Base-by-base conservation (phyloP, 2,888 invertebrate genomes). In the Portevinia maculata region DNA sequence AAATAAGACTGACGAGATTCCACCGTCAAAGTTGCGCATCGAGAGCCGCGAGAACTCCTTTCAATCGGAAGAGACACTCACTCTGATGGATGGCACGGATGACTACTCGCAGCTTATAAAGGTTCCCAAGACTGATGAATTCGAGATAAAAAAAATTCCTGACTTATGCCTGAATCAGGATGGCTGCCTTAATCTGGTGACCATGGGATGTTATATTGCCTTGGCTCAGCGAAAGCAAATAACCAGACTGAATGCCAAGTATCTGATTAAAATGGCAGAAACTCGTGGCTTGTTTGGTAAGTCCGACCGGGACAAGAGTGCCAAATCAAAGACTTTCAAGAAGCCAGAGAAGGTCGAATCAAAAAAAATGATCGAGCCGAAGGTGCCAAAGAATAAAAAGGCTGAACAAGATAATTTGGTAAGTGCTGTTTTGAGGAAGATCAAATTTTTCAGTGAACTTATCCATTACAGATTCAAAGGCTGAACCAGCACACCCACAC, bases 231-330 rank as follows among this genome's bases (percentile, higher is more conserved):
- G 94, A 55, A 94, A 93, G 86, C 90, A 91, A 74, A 92, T 96
- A 86, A 95, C 94, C 64, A 93, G 94, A 44, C 92, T 96, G 86
- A 95, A 96, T 89, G 95, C 96, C 4, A 94, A 96, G 89, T 96
- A 94, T 88, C 95, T 96, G 93, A 96, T 96, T 85, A 93, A 94
- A 86, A 95, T 96, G 91, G 96, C 96, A 1, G 96, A 96, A 89
- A 93, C 94, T 41, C 92, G 96, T 75, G 96, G 96, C 0, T 90
- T 96, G 84, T 96, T 96, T 88, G 96, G 94, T 1, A 92, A 90
- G 46, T 85, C 88, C 3, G 90, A 91, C 55, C 89, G 90, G 9
- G 89, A 90, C 50, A 90, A 91, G 84, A 89, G 81, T 37, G 67
- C 90, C 79, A 90, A 88, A 85, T 88, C 90, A 79, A 90, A 88